Evolutionary conservation across 2,797 vertebrate species (phyloP), one percentile per base, ranked within the genome.

Genomic region (Orestias chungarensis): DNA sequence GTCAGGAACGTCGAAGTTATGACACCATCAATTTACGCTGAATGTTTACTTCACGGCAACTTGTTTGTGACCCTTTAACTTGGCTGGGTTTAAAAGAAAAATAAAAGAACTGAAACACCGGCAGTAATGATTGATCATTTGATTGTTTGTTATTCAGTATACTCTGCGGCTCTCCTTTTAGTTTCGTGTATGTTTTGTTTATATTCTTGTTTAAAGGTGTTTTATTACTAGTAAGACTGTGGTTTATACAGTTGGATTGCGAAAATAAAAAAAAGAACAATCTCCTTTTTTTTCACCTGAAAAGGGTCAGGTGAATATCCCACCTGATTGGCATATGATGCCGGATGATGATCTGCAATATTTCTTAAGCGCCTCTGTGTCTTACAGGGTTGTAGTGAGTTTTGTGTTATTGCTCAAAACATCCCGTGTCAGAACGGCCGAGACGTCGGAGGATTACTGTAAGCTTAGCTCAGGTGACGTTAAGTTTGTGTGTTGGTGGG

Each of bases 371-470:
- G 78, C 78, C 82, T 70, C 79, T n/a, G 81, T 74, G 85, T 85
- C 87, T 87, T 76, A 65, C 17, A 38, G 83, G 91, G 85, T 88
- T 87, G 90, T 80, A 86, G 89, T 90, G 88, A 89, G 90, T 87
- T 87, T 87, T 78, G 78, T 94, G 93, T 94, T 94, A 92, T 91
- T 88, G 87, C 85, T 93, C 83, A 88, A 91, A 93, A 93, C 89
- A 92, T 91, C 91, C 84, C 85, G 82, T 88, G 91, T 87, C 78
- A 82, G 87, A 84, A 92, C 68, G 87, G 68, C 76, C 47, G 77
- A 90, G 88, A 89, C 81, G 38, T 86, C 64, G 70, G 78, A 90
- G 88, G 92, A 93, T 93, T 93, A 92, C 91, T 89, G 90, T 93
- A 93, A 91, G 89, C 87, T 88, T 76, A 74, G 86, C 85, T 93